Percentiles rank a stretch among this genome's conserved stretches.
phyloP scores from a whole-genome alignment of 2,888 invertebrate species.

The Taphrorychus bicolor region DNA sequence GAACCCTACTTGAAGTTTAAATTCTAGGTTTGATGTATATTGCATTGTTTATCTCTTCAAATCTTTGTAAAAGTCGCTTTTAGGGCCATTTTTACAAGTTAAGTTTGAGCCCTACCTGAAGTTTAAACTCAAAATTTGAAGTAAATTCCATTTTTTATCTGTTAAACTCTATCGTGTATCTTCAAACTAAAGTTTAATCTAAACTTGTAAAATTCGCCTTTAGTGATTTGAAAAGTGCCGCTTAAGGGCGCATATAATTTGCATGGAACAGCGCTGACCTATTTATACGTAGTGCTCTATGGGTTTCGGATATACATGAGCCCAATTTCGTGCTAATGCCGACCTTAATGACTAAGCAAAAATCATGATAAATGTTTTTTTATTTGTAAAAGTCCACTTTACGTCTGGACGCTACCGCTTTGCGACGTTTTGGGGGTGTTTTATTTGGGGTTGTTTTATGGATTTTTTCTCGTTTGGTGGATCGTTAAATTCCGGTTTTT shows the following conservation, averaged over 20 bases:
- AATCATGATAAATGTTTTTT: slow-evolving; percentile 9
- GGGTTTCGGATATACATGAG: neutral
- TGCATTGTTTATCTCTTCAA: no score
- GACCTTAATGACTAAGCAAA: slow-evolving; percentile 10
- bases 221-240: no score
- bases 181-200: no score
- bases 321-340: slow-evolving; percentile 5
- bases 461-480: no score
- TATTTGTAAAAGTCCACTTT: neutral
- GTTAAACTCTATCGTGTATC: no score
- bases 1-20: no score
- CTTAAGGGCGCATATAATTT: neutral
- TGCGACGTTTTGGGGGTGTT: neutral
- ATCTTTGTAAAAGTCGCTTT: neutral
- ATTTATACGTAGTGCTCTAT: neutral
- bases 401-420: neutral
- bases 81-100: no score
- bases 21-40: no score
- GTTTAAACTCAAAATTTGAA: no score
- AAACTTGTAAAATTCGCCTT: no score
- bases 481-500: neutral
- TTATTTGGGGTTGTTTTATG: no score
- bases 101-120: neutral
- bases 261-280: slow-evolving; percentile 5
- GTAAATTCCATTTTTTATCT: no score